Percentiles rank a stretch among this genome's conserved stretches.
phyloP scores from a whole-genome alignment of 2,113 vertebrate species.

The Pongo pygmaeus region DNA sequence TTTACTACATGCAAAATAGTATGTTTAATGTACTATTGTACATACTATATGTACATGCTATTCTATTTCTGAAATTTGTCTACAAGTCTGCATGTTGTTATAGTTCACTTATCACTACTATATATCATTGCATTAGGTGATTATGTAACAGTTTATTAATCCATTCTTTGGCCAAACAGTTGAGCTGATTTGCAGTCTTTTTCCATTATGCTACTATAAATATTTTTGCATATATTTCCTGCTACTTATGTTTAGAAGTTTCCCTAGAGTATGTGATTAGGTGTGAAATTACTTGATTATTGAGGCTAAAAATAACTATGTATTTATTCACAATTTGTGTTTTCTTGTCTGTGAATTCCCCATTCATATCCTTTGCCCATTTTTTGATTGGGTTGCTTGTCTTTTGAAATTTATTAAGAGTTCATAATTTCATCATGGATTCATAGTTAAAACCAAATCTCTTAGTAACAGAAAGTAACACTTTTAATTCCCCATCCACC shows the following conservation, averaged over 20 bases:
- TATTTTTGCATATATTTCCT: not conserved
- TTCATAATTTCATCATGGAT: not conserved
- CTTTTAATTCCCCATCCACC: not conserved
- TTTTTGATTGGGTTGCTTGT: not conserved
- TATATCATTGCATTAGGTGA: not conserved
- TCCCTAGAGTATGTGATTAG: not conserved
- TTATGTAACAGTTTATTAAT: not conserved
- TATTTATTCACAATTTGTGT: not conserved
- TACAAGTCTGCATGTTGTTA: not conserved
- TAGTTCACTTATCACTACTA: not conserved
- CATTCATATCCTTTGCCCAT: not conserved
- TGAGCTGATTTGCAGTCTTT: not conserved
- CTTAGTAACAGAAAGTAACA: not conserved
- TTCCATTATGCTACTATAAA: not conserved
- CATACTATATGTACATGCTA: not conserved
- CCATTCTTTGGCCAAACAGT: not conserved
- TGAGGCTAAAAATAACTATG: not conserved
- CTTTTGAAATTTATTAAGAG: slow-evolving; percentile 19
- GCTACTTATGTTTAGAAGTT: not conserved
- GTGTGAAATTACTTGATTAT: not conserved
- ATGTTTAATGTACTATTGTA: not conserved
- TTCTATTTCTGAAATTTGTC: not conserved
- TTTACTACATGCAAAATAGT: not conserved
- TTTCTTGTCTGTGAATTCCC: not conserved
- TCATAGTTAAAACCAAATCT: not conserved